These are phyloP conservation scores for Mimachlamys varia DNA, from an alignment of 2,888 invertebrate genomes.

Conservation along the genomic window DNA sequence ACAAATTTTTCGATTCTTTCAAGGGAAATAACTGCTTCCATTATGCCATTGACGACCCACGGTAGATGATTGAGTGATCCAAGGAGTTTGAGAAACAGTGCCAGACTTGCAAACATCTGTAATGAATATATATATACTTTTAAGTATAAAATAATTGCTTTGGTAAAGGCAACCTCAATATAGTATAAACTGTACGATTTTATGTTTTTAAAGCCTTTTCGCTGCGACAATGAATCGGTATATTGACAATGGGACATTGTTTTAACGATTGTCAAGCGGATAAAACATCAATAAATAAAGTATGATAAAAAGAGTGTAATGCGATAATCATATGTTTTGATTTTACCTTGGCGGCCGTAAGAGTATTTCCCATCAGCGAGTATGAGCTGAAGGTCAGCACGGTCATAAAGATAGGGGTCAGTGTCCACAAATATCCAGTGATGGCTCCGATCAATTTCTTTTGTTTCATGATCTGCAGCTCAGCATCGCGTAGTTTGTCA, in stretches of 20 bases:
- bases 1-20: conserved; percentile 91
- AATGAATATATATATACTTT: conserved; percentile 49
- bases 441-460: conserved; percentile 97
- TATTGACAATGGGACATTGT: too few relatives aligned
- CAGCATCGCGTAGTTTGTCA: conserved; percentile 84
- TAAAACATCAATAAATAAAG: background rate
- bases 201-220: background rate
- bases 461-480: conserved; percentile 90
- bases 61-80: conserved; percentile 98
- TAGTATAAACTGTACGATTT: background rate
- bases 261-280: too few relatives aligned
- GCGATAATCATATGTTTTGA: background rate
- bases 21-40: conserved; percentile 97
- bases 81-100: conserved; percentile 97
- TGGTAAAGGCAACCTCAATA: background rate
- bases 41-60: conserved; percentile 97
- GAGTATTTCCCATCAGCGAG: conserved; percentile 85
- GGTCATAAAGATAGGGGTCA: conserved; percentile 90
- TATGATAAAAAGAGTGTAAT: background rate
- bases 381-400: conserved; percentile 82
- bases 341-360: conserved; percentile 92
- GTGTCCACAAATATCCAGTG: conserved; percentile 99
- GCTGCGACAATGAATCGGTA: too few relatives aligned
- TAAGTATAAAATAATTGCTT: too few relatives aligned
- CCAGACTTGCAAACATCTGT: conserved; percentile 94